These are phyloP conservation scores for Platypus cylindrus DNA, from an alignment of 2,888 invertebrate genomes.

Conservation along the genomic window DNA sequence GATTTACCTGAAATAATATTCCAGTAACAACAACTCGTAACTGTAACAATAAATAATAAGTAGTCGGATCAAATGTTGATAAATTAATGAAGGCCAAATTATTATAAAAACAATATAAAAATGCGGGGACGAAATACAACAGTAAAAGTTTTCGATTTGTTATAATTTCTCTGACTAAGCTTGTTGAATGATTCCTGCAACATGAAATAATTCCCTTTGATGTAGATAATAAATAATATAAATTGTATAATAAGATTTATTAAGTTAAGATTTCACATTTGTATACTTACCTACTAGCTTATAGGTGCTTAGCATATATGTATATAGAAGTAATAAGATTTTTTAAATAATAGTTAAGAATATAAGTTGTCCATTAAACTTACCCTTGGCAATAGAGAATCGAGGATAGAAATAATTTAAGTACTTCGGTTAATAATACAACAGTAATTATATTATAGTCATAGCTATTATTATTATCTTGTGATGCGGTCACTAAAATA, in stretches of 20 bases:
- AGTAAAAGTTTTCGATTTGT: conserved; percentile 54
- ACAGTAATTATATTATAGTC: conserved; percentile 80
- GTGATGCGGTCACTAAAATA: conserved; percentile 82
- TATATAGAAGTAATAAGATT: background rate
- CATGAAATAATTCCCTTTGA: too few relatives aligned
- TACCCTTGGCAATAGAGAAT: conserved; percentile 59
- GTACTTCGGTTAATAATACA: conserved; percentile 74
- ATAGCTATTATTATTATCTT: conserved; percentile 66
- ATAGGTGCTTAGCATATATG: background rate
- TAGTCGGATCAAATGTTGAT: conserved; percentile 85
- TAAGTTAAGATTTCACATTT: too few relatives aligned
- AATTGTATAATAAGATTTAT: too few relatives aligned
- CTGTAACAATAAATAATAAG: conserved; percentile 82
- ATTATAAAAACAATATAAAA: conserved; percentile 88
- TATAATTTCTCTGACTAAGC: conserved; percentile 43
- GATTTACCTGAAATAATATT: conserved; percentile 72
- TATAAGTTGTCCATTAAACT: conserved; percentile 22
- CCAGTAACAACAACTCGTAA: conserved; percentile 88
- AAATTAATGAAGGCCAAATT: conserved; percentile 86
- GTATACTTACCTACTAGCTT: background rate
- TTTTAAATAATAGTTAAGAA: background rate
- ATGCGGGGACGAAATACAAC: conserved; percentile 80
- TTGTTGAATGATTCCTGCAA: conserved; percentile 43
- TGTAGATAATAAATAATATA: too few relatives aligned
- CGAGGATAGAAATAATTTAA: conserved; percentile 66